A percentile compares a stretch with the other conserved stretches of the same genome.
These are phyloP conservation scores for Dicranocentrus wangi DNA, from an alignment of 2,888 invertebrate species.

Conservation along the genomic window DNA sequence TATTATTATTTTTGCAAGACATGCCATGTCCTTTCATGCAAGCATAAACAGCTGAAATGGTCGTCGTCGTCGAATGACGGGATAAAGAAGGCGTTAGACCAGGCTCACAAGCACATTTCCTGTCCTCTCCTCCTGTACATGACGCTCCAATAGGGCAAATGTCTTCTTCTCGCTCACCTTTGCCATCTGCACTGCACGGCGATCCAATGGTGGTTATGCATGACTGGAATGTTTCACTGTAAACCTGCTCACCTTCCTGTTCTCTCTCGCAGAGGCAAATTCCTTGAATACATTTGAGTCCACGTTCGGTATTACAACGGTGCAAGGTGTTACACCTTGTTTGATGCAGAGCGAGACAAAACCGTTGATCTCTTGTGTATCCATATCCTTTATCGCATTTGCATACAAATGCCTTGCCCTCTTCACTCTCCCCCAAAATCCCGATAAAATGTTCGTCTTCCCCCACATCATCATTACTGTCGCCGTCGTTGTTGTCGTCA, in stretches of 20 bases:
- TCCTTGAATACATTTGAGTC: slow-evolving; percentile 47
- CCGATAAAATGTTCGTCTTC: slow-evolving; percentile 54
- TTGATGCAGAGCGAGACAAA: slow-evolving; percentile 45
- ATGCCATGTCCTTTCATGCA: slow-evolving; percentile 54
- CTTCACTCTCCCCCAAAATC: slow-evolving; percentile 47
- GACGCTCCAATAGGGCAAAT: slow-evolving; percentile 41
- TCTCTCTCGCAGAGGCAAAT: slow-evolving; percentile 43
- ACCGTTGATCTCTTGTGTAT: slow-evolving; percentile 40
- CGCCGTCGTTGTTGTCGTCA: neutral
- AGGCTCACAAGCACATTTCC: slow-evolving; percentile 43
- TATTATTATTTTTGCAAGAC: slow-evolving; percentile 39
- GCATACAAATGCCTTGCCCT: slow-evolving; percentile 41
- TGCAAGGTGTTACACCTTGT: slow-evolving; percentile 48
- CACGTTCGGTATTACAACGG: slow-evolving; percentile 43
- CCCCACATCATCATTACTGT: neutral
- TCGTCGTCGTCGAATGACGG: neutral
- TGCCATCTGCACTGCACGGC: slow-evolving; percentile 15
- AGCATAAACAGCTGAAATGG: slow-evolving; percentile 6
- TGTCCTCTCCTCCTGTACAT: neutral
- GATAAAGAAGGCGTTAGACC: slow-evolving; percentile 20
- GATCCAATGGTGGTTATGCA: slow-evolving; percentile 31
- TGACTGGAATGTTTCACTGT: slow-evolving; percentile 32
- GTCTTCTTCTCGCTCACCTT: slow-evolving; percentile 35
- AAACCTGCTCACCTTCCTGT: slow-evolving; percentile 34
- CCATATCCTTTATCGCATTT: slow-evolving; percentile 55